Conservation (phyloP, 2,888 invertebrate species). For the Phyto melanocephala region DNA sequence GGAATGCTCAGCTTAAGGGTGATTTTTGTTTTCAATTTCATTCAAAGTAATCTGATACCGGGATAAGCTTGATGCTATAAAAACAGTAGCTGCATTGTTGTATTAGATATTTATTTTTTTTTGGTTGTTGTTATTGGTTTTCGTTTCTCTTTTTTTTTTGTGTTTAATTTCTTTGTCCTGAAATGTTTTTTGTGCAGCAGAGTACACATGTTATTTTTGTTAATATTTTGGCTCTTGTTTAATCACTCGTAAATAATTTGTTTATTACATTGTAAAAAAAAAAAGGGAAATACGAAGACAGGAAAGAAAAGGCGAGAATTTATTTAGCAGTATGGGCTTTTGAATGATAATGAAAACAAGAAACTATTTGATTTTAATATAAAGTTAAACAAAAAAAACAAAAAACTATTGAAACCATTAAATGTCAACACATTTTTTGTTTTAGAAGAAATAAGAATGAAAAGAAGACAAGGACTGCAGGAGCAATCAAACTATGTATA, state of each 20-base stretch:
- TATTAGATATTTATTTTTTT: slow-evolving; percentile 1
- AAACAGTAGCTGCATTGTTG: slow-evolving; percentile 50
- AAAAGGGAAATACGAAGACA: slow-evolving; percentile 15
- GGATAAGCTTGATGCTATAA: slow-evolving; percentile 58
- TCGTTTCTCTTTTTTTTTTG: neutral
- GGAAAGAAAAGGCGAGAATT: slow-evolving; percentile 13
- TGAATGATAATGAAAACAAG: neutral
- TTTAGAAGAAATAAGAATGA: neutral
- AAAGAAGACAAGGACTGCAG: neutral
- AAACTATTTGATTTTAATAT: slow-evolving; percentile 27
- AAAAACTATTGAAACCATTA: slow-evolving; percentile 51
- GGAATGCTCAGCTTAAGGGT: slow-evolving; percentile 46
- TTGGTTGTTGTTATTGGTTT: slow-evolving; percentile 26
- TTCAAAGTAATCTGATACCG: slow-evolving; percentile 58
- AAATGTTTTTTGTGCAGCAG: neutral
- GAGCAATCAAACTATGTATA: neutral
- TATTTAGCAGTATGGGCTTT: slow-evolving; percentile 36
- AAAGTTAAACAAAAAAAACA: slow-evolving; percentile 5
- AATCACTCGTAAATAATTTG: slow-evolving; percentile 73
- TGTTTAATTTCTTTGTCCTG: neutral
- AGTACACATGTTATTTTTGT: slow-evolving; percentile 68
- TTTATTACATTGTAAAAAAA: slow-evolving; percentile 62
- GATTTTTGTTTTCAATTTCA: slow-evolving; percentile 9
- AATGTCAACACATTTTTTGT: slow-evolving; percentile 63
- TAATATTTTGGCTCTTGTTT: slow-evolving; percentile 74